Percentiles rank a stretch among this genome's conserved stretches.
phyloP scores from a whole-genome alignment of 2,888 invertebrate species.

The Allacma fusca region DNA sequence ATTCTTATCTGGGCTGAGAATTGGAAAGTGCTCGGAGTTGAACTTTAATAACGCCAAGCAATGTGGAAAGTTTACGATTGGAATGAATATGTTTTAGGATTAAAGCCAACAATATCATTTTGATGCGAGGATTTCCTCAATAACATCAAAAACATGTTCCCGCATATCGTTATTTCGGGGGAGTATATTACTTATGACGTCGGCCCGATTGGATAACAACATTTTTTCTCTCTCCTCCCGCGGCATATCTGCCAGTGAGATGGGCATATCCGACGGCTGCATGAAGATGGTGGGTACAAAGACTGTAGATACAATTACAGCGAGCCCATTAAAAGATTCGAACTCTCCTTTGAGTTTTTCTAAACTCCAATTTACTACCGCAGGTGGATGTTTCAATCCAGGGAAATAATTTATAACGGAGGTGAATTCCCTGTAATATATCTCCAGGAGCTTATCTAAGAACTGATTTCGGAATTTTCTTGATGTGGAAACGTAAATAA shows the following conservation, averaged over 20 bases:
- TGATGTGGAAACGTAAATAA: conserved; percentile 69
- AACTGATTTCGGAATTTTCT: conserved; percentile 67
- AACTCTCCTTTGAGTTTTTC: conserved; percentile 60
- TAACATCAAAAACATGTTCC: conserved; percentile 29
- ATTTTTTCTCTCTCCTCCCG: conserved; percentile 28
- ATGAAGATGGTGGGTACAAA: conserved; percentile 58
- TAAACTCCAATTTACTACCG: conserved; percentile 50
- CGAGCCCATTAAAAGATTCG: conserved; percentile 55
- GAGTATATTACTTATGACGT: conserved; percentile 13
- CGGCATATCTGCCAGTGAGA: conserved; percentile 48
- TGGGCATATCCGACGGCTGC: conserved; percentile 52
- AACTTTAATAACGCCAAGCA: too few species aligned
- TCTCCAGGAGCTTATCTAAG: conserved; percentile 67
- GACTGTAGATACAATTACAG: conserved; percentile 55
- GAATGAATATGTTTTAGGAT: too few species aligned
- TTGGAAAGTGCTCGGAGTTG: too few species aligned
- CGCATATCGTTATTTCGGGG: conserved; percentile 29
- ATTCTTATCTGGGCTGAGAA: too few species aligned
- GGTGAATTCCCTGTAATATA: conserved; percentile 65
- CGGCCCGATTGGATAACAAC: conserved; percentile 19
- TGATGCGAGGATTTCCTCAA: conserved; percentile 33
- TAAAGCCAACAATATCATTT: too few species aligned
- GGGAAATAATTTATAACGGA: conserved; percentile 49
- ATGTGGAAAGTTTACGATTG: too few species aligned
- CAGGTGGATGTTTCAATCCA: conserved; percentile 41